phyloP scores from a whole-genome alignment of 2,888 invertebrate species.

The Diabrotica balteata region DNA sequence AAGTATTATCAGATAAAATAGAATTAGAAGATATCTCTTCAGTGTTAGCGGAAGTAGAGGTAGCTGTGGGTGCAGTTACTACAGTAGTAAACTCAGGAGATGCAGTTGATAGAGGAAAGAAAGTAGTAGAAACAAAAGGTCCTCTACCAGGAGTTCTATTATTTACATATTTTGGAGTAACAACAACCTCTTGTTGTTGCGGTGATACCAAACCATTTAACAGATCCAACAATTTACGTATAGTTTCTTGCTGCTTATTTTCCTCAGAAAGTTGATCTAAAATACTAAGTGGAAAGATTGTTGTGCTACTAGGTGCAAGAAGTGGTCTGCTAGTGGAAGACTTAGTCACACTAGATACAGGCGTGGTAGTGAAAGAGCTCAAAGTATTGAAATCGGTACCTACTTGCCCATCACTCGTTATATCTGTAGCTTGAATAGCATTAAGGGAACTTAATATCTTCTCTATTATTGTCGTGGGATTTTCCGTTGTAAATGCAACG shows the following conservation, averaged over 20 bases:
- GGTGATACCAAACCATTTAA: slow-evolving; percentile 58
- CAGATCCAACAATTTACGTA: slow-evolving; percentile 54
- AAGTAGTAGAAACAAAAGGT: slow-evolving; percentile 11
- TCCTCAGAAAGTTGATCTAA: slow-evolving; percentile 55
- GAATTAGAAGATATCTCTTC: slow-evolving; percentile 23
- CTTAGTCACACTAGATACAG: slow-evolving; percentile 50
- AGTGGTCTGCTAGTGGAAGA: slow-evolving; percentile 45
- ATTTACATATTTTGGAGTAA: slow-evolving; percentile 51
- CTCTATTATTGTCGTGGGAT: slow-evolving; percentile 59
- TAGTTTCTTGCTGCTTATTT: slow-evolving; percentile 53
- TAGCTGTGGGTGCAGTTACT: slow-evolving; percentile 11
- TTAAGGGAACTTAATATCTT: slow-evolving; percentile 58
- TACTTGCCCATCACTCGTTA: slow-evolving; percentile 52
- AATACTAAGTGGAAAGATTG: slow-evolving; percentile 51
- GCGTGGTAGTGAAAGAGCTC: slow-evolving; percentile 49
- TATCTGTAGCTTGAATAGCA: slow-evolving; percentile 56
- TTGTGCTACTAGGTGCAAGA: slow-evolving; percentile 51
- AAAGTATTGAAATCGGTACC: slow-evolving; percentile 55
- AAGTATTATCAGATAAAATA: slow-evolving; percentile 15
- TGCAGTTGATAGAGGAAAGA: slow-evolving; percentile 6
- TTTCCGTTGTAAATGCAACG: slow-evolving; percentile 54
- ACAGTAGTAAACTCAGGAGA: slow-evolving; percentile 25
- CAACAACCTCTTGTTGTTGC: slow-evolving; percentile 47
- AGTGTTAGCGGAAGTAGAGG: slow-evolving; percentile 17
- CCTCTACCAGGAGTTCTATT: slow-evolving; percentile 21